Evolutionary conservation across 2,888 invertebrate genomes (phyloP).

Genomic region (Cephus pulcher): DNA sequence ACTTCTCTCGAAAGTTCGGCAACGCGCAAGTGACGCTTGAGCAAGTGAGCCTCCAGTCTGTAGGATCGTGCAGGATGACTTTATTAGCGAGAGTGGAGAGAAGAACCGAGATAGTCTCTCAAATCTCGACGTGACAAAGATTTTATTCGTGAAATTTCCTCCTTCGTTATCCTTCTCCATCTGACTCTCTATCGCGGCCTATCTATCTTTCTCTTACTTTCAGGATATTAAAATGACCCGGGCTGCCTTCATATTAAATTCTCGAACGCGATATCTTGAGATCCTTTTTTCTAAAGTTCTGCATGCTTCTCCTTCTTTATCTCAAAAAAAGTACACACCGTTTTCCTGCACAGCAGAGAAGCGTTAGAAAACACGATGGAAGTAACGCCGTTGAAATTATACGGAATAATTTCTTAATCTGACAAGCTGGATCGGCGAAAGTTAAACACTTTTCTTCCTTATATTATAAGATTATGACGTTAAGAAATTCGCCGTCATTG

Average conservation of each 20-base stretch:
- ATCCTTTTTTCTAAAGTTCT: conserved; percentile 13
- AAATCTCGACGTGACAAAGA: background rate
- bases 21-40: too few species aligned
- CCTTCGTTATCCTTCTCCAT: conserved; percentile 8
- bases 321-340: conserved; percentile 3
- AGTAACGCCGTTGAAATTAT: conserved; percentile 8
- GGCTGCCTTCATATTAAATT: conserved; percentile 33
- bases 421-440: conserved; percentile 14
- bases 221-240: conserved; percentile 42
- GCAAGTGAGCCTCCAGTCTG: too few species aligned
- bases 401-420: conserved; percentile 30
- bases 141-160: conserved; percentile 19
- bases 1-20: too few species aligned
- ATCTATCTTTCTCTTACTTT: conserved; percentile 16
- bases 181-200: conserved; percentile 18
- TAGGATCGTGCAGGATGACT: background rate
- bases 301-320: conserved; percentile 7
- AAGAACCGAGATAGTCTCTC: conserved; percentile 6
- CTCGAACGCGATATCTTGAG: conserved; percentile 21
- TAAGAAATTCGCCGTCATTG: too few species aligned
- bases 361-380: background rate
- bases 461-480: conserved; percentile 13
- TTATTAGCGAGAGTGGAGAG: conserved; percentile 27
- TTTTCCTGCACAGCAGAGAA: background rate
- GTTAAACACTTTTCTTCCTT: conserved; percentile 25